phyloP scores from a whole-genome alignment of 2,888 invertebrate genomes.

The Peribatodes rhomboidaria region DNA sequence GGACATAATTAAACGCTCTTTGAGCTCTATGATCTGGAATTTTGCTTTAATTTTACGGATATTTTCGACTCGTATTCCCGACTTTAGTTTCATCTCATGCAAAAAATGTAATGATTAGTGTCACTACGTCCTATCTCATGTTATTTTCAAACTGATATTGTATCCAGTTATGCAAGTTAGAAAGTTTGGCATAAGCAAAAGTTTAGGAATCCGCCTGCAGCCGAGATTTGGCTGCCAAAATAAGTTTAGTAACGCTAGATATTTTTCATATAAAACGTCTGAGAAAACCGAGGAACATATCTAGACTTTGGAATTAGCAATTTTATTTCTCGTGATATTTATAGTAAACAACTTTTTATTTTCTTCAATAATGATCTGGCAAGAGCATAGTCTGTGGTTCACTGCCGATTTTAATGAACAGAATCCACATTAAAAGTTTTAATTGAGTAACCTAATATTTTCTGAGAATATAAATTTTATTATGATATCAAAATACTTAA shows the following conservation, averaged over 20 bases:
- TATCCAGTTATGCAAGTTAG: neutral
- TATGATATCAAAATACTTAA: neutral
- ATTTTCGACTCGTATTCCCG: no score
- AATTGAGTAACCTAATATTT: slow-evolving; percentile 5
- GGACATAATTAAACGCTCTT: no score
- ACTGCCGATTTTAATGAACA: neutral
- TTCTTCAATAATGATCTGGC: slow-evolving; percentile 6
- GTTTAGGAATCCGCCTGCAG: slow-evolving; percentile 38
- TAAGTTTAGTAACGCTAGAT: slow-evolving; percentile 27
- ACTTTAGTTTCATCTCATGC: neutral
- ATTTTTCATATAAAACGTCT: slow-evolving; percentile 37
- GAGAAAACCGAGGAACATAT: slow-evolving; percentile 17
- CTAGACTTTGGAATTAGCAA: slow-evolving; percentile 1
- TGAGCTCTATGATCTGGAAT: no score
- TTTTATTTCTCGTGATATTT: slow-evolving; percentile 2
- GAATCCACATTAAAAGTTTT: neutral
- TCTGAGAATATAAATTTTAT: slow-evolving; percentile 1
- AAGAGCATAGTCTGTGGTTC: neutral
- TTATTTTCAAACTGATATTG: neutral
- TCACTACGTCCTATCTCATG: neutral
- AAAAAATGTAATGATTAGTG: no score
- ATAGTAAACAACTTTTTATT: slow-evolving; percentile 8
- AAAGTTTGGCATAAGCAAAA: slow-evolving; percentile 24
- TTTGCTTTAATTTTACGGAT: no score
- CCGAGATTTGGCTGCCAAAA: slow-evolving; percentile 38